phyloP scores from a whole-genome alignment of 2,113 vertebrate species.

The Poeciliopsis retropinna region DNA sequence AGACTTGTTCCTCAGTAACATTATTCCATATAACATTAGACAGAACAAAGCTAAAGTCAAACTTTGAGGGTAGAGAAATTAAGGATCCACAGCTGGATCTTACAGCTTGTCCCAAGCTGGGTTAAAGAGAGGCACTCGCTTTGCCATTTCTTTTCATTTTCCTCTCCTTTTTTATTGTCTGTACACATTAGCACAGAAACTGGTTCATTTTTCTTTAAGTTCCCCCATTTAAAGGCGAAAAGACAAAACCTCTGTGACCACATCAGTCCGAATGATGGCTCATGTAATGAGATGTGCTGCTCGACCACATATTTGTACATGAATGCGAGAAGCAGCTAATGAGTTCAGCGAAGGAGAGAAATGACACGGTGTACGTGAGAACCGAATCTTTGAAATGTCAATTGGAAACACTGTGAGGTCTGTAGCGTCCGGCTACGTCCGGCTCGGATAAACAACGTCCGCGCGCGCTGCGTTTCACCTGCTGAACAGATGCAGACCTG shows the following conservation, averaged over 20 bases:
- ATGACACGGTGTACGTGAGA: constrained; percentile 16
- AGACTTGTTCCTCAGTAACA: constrained; percentile 25
- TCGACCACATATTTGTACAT: constrained; percentile 12
- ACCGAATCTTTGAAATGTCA: constrained; percentile 40
- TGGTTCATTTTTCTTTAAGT: not conserved
- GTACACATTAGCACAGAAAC: constrained; percentile 5
- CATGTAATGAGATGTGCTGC: not conserved
- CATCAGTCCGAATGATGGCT: not conserved
- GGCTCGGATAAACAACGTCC: not conserved
- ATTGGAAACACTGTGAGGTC: constrained; percentile 52
- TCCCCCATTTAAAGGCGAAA: constrained; percentile 4
- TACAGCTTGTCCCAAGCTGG: constrained; percentile 30
- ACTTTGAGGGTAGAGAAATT: constrained; percentile 20
- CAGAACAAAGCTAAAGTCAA: constrained; percentile 25
- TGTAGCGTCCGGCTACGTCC: constrained; percentile 9
- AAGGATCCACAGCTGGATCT: constrained; percentile 24
- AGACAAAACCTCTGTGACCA: not conserved
- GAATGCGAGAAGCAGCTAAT: constrained; percentile 34
- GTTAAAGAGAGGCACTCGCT: constrained; percentile 49
- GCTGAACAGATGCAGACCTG: constrained; percentile 28
- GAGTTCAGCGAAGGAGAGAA: constrained; percentile 41
- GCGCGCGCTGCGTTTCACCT: constrained; percentile 1
- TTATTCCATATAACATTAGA: constrained; percentile 11
- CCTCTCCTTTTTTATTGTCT: not conserved
- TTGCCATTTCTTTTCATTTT: constrained; percentile 1